Percentiles rank a stretch among this genome's conserved stretches.
Evolutionary conservation across 1,140 invertebrate species (phyloP).

Genomic region (Chlorops oryzae): DNA sequence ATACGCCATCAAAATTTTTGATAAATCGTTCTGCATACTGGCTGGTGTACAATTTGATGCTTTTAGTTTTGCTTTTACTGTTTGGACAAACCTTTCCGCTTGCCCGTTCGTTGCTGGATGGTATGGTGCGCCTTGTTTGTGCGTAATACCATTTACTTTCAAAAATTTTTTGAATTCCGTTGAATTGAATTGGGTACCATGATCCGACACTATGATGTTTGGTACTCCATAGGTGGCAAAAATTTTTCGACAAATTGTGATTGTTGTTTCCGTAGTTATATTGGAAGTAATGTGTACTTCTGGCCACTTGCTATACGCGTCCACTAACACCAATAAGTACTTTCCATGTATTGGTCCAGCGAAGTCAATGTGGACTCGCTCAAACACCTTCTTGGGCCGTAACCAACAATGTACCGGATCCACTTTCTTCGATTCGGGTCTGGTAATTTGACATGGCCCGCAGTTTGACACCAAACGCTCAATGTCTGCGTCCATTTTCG

Average conservation of each 20-base stretch:
- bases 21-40: background rate
- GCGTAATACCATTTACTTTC: slow-evolving; percentile 11
- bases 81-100: slow-evolving; percentile 14
- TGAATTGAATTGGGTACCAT: slow-evolving; percentile 14
- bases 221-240: slow-evolving; percentile 12
- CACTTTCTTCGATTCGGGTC: slow-evolving; percentile 13
- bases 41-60: slow-evolving; percentile 2
- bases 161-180: slow-evolving; percentile 11
- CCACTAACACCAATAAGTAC: slow-evolving; percentile 40
- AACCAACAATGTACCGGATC: slow-evolving; percentile 26
- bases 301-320: slow-evolving; percentile 44
- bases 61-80: slow-evolving; percentile 14
- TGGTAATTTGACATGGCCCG: slow-evolving; percentile 22
- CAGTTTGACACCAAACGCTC: slow-evolving; percentile 17
- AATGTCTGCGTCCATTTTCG: slow-evolving; percentile 46
- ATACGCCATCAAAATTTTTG: slow-evolving; percentile 15
- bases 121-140: slow-evolving; percentile 10
- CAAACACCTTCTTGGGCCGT: slow-evolving; percentile 32
- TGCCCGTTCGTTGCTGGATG: slow-evolving; percentile 15
- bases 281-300: slow-evolving; percentile 25
- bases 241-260: slow-evolving; percentile 6
- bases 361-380: slow-evolving; percentile 25
- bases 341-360: slow-evolving; percentile 9
- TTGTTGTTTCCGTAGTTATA: slow-evolving; percentile 12
- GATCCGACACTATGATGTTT: slow-evolving; percentile 23